Conservation (phyloP, 2,888 invertebrate species). For the Sinopyrophorus schimmeli region DNA sequence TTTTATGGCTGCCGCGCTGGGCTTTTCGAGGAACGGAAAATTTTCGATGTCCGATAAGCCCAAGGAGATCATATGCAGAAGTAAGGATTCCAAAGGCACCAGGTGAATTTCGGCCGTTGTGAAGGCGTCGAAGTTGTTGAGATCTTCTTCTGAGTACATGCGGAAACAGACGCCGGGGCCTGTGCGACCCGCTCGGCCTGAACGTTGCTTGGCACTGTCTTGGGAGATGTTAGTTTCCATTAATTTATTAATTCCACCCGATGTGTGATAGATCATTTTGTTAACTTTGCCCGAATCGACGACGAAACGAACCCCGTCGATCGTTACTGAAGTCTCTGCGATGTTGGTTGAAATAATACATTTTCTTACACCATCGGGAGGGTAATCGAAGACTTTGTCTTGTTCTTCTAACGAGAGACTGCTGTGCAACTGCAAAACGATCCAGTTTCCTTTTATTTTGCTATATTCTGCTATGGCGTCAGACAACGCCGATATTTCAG, state of each 20-base stretch:
- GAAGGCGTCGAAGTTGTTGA: slow-evolving; percentile 76
- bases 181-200: slow-evolving; percentile 93
- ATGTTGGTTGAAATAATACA: slow-evolving; percentile 98
- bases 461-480: slow-evolving; percentile 85
- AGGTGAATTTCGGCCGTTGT: slow-evolving; percentile 92
- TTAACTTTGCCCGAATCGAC: slow-evolving; percentile 94
- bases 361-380: slow-evolving; percentile 92
- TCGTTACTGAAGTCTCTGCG: slow-evolving; percentile 98
- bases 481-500: slow-evolving; percentile 85
- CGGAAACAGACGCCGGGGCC: slow-evolving; percentile 95
- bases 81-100: slow-evolving; percentile 89
- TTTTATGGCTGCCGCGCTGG: slow-evolving; percentile 80
- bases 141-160: slow-evolving; percentile 83
- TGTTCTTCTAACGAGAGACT: slow-evolving; percentile 91
- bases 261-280: slow-evolving; percentile 94
- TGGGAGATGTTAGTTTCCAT: slow-evolving; percentile 98
- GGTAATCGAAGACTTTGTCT: slow-evolving; percentile 95
- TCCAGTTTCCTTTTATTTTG: slow-evolving; percentile 82
- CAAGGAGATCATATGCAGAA: slow-evolving; percentile 91
- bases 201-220: slow-evolving; percentile 95
- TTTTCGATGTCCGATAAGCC: slow-evolving; percentile 87
- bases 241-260: slow-evolving; percentile 84
- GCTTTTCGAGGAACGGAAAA: slow-evolving; percentile 97
- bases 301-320: slow-evolving; percentile 97
- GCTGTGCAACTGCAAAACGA: slow-evolving; percentile 90